Conservation (phyloP, 2,797 vertebrate genomes). For the Acipenser ruthenus region DNA sequence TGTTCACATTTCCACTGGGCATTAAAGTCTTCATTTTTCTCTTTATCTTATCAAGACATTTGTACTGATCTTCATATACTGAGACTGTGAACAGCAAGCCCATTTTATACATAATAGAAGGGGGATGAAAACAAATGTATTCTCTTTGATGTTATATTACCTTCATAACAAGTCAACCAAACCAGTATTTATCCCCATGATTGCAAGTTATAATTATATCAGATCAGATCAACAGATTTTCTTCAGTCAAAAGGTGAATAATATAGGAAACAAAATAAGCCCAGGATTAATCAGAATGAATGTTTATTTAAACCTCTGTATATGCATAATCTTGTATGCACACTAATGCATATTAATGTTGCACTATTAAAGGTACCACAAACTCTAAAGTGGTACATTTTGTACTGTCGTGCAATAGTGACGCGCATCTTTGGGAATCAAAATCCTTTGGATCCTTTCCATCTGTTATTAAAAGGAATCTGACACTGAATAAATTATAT, state of each 20-base stretch:
- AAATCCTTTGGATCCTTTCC: no score
- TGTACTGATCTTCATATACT: background rate
- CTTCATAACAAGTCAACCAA: slow-evolving; percentile 3
- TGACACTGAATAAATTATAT: no score
- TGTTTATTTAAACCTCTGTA: background rate
- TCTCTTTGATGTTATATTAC: background rate
- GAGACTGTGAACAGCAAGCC: background rate
- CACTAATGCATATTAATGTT: background rate
- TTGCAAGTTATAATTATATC: background rate
- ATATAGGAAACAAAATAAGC: background rate
- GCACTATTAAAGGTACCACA: background rate
- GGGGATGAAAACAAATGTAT: background rate
- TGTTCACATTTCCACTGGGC: no score
- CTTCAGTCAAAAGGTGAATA: slow-evolving; percentile 1
- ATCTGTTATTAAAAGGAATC: no score
- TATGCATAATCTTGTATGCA: background rate
- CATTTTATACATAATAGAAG: background rate
- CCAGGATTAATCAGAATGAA: background rate
- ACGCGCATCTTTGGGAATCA: no score
- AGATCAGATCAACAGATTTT: background rate
- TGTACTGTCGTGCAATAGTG: no score
- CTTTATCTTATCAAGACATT: no score
- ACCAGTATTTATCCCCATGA: background rate
- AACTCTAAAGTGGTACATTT: background rate
- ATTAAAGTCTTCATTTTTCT: no score